A percentile compares a stretch with the other conserved stretches of the same genome.
These are phyloP conservation scores for Drosophila insularis DNA, from an alignment of 1,140 invertebrate species.

Conservation along the genomic window DNA sequence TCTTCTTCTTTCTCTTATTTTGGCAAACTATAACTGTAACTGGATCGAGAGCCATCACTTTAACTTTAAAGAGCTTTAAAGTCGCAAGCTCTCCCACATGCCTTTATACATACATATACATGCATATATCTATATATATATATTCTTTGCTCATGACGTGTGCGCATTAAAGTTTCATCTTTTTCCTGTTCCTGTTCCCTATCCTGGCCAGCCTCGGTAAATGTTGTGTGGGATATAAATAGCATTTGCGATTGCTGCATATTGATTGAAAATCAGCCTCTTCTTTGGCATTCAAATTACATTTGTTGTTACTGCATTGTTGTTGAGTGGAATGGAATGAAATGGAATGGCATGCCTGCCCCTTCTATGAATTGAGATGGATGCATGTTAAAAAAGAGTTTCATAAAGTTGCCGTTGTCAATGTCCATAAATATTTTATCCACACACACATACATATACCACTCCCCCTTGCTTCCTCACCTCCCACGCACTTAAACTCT, in stretches of 20 bases:
- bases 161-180: slow-evolving; percentile 50
- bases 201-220: slow-evolving; percentile 16
- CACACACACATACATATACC: slow-evolving; percentile 21
- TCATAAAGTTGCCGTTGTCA: slow-evolving; percentile 63
- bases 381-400: slow-evolving; percentile 43
- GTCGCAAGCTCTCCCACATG: slow-evolving; percentile 16
- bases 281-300: slow-evolving; percentile 41
- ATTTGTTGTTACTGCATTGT: slow-evolving; percentile 12
- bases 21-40: slow-evolving; percentile 24
- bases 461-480: slow-evolving; percentile 20
- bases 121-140: background rate
- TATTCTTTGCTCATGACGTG: slow-evolving; percentile 17
- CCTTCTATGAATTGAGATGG: no score
- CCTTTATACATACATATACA: background rate
- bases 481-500: slow-evolving; percentile 1
- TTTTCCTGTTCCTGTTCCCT: slow-evolving; percentile 23
- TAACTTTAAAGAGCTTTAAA: slow-evolving; percentile 55
- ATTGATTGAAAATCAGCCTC: slow-evolving; percentile 58
- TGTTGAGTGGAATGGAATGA: slow-evolving; percentile 3
- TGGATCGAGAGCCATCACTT: slow-evolving; percentile 12
- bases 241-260: slow-evolving; percentile 49
- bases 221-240: slow-evolving; percentile 44
- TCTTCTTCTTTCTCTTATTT: slow-evolving; percentile 23
- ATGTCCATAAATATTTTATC: slow-evolving; percentile 67
- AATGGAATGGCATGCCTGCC: background rate